Evolutionary conservation across 1,140 invertebrate species (phyloP), one percentile per base, ranked within the genome.

Genomic region (Penaeus indicus): DNA sequence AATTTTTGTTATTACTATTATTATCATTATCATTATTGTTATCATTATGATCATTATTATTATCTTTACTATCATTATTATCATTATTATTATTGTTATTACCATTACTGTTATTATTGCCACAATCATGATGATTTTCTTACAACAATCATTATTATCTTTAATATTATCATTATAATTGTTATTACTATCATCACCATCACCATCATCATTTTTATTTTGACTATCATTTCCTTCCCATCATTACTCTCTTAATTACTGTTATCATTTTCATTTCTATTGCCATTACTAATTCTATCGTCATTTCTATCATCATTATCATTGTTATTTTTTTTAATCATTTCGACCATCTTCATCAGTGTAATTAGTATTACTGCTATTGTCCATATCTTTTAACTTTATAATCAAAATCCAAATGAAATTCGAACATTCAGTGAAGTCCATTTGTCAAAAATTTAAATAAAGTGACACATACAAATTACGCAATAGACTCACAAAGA

Each of bases 1-100:
- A 5, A 69, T 69, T 13, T 5, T 69, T 69, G 13, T 69, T 69
- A 69, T 69, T 13, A 69, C 13, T 69, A 69, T 69, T 13, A 69
- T 69, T 69, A 69, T 69, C 13, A 69, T 69, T 69, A 69, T 69
- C 13, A 69, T 13, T 69, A 69, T 69, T 69, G 13, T 69, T 69
- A 69, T 69, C 27, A 69, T 69, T 69, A 69, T 69, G 3, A 69
- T 69, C 13, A 69, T 69, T 69, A 69, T 69, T 13, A 69, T 69
- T 69, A 69, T 69, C 13, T 5, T 69, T 69, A 69, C 27, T 69
- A 69, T 69, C 13, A 3, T 69, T 69, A 13, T 69, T 69, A 13
- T 69, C 13, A 69, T 69, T 69, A 69, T 69, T 69, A 13, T 69
- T 69, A n/a, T 69, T 13, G 13, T 69, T 69, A 5, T 69, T 13